phyloP scores from a whole-genome alignment of 2,888 invertebrate genomes.

The Dicycla oo region DNA sequence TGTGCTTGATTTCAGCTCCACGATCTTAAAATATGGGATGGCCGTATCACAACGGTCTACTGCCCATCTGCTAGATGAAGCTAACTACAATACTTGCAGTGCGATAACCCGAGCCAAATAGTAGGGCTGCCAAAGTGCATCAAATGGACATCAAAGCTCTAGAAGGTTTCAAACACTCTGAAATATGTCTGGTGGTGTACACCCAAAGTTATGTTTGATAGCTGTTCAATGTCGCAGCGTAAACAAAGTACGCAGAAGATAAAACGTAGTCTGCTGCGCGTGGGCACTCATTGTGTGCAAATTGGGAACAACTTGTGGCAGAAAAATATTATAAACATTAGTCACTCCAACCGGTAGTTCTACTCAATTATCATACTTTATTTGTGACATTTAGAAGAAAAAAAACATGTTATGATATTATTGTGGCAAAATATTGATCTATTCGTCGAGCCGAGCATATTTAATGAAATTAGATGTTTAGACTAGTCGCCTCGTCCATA shows the following conservation, averaged over 20 bases:
- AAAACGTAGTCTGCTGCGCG: conserved; percentile 63
- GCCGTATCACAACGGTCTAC: neutral
- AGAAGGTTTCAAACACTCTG: neutral
- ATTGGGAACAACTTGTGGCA: conserved; percentile 66
- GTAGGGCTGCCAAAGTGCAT: neutral
- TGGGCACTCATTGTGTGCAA: conserved; percentile 74
- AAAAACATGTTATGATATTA: neutral
- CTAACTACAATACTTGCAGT: neutral
- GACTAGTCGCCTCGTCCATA: neutral
- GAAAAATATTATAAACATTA: conserved; percentile 68
- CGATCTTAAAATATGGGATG: neutral
- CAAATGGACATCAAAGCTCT: neutral
- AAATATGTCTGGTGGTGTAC: neutral
- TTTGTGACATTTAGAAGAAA: conserved; percentile 33
- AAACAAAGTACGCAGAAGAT: conserved; percentile 69
- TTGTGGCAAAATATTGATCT: neutral
- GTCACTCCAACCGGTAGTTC: conserved; percentile 64
- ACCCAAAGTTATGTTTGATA: conserved; percentile 24
- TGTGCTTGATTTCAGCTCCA: neutral
- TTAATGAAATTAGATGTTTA: neutral
- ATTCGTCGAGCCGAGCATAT: neutral
- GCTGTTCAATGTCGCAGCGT: conserved; percentile 42
- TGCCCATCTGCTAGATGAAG: neutral
- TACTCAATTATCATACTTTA: conserved; percentile 54
- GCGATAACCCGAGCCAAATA: neutral